A percentile compares a stretch with the other conserved stretches of the same genome.
Conservation (phyloP, 2,797 vertebrate genomes). For the Leucoraja ocellata region DNA sequence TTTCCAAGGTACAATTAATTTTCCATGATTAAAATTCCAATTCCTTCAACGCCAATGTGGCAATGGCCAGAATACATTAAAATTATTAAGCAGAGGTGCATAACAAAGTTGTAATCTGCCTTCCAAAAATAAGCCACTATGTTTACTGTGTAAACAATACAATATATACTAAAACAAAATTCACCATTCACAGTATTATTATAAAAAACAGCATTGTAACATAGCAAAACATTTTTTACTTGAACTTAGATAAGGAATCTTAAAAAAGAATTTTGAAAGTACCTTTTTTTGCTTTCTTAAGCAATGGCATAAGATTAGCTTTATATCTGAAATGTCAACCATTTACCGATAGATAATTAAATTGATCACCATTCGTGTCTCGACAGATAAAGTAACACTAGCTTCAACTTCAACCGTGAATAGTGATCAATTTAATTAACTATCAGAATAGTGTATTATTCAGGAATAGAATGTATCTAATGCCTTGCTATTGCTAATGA, state of each 20-base stretch:
- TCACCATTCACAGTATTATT: conserved; percentile 15
- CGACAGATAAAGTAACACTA: neutral
- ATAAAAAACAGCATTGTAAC: conserved; percentile 26
- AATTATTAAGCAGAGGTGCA: neutral
- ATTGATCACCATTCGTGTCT: neutral
- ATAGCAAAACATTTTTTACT: neutral
- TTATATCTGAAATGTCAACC: neutral
- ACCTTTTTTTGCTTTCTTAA: neutral
- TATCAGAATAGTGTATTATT: neutral
- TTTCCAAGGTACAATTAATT: neutral
- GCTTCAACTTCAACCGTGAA: no score
- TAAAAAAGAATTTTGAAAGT: neutral
- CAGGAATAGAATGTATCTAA: neutral
- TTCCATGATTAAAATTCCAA: neutral
- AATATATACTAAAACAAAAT: conserved; percentile 25
- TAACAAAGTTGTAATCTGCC: neutral
- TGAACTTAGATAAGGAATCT: conserved; percentile 5
- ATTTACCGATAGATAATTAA: neutral
- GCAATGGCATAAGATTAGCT: neutral
- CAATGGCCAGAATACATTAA: neutral
- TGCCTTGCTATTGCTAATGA: neutral
- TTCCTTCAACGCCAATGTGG: neutral
- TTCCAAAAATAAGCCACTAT: neutral
- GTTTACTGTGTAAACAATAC: conserved; percentile 1
- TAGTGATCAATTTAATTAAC: no score